Evolutionary conservation across 1,140 invertebrate species (phyloP).

Genomic region (Spodoptera frugiperda): DNA sequence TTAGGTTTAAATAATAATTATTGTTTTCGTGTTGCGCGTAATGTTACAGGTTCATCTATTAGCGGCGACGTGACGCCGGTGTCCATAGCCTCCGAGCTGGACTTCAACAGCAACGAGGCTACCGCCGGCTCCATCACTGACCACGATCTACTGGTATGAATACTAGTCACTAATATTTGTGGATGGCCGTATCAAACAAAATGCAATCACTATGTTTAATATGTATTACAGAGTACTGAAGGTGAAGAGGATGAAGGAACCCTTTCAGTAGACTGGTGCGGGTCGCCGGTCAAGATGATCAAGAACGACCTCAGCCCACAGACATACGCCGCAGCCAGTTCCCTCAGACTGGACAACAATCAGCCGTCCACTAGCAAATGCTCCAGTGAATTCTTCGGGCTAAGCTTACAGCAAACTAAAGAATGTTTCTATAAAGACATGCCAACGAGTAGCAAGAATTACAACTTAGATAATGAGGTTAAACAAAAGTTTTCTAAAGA

Average conservation of each 20-base stretch:
- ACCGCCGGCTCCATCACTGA: constrained; percentile 87
- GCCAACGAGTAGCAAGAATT: constrained; percentile 80
- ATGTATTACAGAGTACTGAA: constrained; percentile 74
- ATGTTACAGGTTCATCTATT: constrained; percentile 87
- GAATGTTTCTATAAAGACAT: constrained; percentile 78
- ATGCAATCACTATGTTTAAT: no score
- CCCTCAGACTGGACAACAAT: constrained; percentile 48
- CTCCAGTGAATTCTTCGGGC: constrained; percentile 69
- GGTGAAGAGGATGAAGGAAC: constrained; percentile 87
- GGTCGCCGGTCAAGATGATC: constrained; percentile 71
- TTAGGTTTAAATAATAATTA: neutral
- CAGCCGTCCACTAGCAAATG: constrained; percentile 60
- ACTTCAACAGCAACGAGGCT: constrained; percentile 87
- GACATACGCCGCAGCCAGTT: constrained; percentile 12
- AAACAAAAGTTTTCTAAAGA: constrained; percentile 72
- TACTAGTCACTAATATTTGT: no score
- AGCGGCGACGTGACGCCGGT: constrained; percentile 88
- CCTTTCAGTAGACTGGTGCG: constrained; percentile 80
- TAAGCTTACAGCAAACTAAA: constrained; percentile 74
- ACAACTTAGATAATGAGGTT: constrained; percentile 67
- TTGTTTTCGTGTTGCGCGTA: constrained; percentile 74
- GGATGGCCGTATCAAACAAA: no score
- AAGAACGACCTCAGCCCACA: constrained; percentile 72
- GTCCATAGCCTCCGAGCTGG: constrained; percentile 86
- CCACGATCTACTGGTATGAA: constrained; percentile 84